These are phyloP conservation scores for Martes flavigula DNA, from an alignment of 2,797 vertebrate species.

Conservation along the genomic window DNA sequence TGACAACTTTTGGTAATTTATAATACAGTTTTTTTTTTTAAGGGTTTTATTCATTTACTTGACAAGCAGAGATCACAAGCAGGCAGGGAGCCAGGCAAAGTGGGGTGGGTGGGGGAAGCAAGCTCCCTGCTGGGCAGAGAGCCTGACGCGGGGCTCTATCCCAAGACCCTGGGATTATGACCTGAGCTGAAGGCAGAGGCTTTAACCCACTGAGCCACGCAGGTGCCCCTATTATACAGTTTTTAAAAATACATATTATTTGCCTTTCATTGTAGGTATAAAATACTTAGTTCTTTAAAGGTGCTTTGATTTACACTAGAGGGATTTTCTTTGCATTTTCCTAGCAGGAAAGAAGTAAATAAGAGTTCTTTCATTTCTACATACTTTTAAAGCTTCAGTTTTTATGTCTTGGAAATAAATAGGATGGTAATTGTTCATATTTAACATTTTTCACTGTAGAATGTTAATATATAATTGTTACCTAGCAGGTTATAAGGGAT, in stretches of 20 bases:
- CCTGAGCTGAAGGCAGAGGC: no score
- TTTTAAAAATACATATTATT: background rate
- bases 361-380: background rate
- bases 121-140: no score
- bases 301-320: background rate
- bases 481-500: background rate
- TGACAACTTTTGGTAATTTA: background rate
- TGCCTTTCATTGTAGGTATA: constrained; percentile 21
- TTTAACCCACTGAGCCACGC: no score
- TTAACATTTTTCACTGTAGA: constrained; percentile 18
- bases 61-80: no score
- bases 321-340: background rate
- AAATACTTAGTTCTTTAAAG: constrained; percentile 23
- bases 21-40: background rate
- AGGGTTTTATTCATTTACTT: no score
- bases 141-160: no score
- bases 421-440: background rate
- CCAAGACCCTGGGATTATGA: no score
- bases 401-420: constrained; percentile 27
- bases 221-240: no score
- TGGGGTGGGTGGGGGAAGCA: no score
- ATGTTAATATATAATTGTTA: constrained; percentile 8
- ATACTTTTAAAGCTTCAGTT: constrained; percentile 20
- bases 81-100: no score
- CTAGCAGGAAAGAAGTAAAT: background rate